A percentile compares a stretch with the other conserved stretches of the same genome.
These are phyloP conservation scores for Ailuropoda melanoleuca DNA, from an alignment of 2,113 vertebrate genomes.

Conservation along the genomic window DNA sequence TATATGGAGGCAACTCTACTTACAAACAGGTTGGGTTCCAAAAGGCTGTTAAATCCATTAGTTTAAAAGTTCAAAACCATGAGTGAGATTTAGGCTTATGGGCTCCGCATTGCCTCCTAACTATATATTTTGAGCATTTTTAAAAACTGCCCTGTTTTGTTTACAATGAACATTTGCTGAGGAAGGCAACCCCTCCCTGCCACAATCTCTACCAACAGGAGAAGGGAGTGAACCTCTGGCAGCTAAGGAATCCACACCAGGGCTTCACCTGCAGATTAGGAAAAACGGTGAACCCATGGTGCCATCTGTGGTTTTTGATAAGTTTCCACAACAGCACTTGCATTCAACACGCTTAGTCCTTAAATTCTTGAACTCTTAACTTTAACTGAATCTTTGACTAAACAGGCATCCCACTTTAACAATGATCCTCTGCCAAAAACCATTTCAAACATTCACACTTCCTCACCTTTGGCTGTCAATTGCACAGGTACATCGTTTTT, in stretches of 20 bases:
- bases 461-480: background rate
- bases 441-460: background rate
- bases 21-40: conserved; percentile 10
- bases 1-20: background rate
- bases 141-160: background rate
- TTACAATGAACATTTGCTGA: background rate
- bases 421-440: background rate
- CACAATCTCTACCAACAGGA: conserved; percentile 62
- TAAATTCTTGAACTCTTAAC: background rate
- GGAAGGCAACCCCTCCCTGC: background rate
- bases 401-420: background rate
- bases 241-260: background rate
- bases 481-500: background rate
- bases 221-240: conserved; percentile 47
- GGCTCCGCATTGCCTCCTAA: background rate
- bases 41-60: conserved; percentile 36
- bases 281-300: background rate
- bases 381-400: conserved; percentile 14
- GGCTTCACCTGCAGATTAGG: conserved; percentile 36
- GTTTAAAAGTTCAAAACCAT: background rate
- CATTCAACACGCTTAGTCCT: background rate
- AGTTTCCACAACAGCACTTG: background rate
- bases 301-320: conserved; percentile 36
- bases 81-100: background rate
- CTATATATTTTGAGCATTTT: background rate